Percentiles rank a stretch among this genome's conserved stretches.
Evolutionary conservation across 2,797 vertebrate genomes (phyloP).

Genomic region (Onychomys leucogaster): DNA sequence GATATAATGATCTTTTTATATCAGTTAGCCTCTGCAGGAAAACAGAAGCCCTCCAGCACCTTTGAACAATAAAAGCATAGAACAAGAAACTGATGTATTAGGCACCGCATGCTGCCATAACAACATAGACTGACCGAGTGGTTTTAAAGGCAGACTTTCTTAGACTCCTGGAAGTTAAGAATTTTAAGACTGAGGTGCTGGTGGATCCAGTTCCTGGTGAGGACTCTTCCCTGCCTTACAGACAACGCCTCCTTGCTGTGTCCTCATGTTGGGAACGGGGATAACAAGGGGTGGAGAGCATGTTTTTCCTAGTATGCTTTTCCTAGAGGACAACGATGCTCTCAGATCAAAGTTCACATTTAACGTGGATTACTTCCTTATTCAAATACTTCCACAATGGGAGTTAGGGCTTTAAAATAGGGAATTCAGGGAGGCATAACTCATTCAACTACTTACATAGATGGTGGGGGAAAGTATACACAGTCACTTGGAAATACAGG

Average conservation of each 20-base stretch:
- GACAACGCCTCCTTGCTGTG: not conserved
- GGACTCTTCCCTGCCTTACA: not conserved
- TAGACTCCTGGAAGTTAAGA: not conserved
- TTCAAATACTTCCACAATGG: not conserved
- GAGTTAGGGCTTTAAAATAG: not conserved
- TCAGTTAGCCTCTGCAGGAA: not conserved
- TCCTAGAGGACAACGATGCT: not conserved
- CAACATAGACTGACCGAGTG: not conserved
- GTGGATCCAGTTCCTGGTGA: not conserved
- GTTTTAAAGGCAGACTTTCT: slow-evolving; percentile 2
- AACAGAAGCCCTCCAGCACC: slow-evolving; percentile 19
- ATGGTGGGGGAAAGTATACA: not conserved
- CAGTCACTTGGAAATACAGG: not conserved
- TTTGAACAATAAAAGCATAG: not conserved
- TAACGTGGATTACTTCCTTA: slow-evolving; percentile 13
- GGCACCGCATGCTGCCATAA: not conserved
- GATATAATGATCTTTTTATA: not conserved
- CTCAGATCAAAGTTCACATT: not conserved
- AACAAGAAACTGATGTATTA: not conserved
- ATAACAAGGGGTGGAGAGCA: no score
- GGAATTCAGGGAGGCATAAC: not conserved
- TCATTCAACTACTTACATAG: not conserved
- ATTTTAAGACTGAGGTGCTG: not conserved
- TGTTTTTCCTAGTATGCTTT: not conserved
- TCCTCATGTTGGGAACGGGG: not conserved